phyloP scores from a whole-genome alignment of 2,888 invertebrate species.

The Syrista parreyssii region DNA sequence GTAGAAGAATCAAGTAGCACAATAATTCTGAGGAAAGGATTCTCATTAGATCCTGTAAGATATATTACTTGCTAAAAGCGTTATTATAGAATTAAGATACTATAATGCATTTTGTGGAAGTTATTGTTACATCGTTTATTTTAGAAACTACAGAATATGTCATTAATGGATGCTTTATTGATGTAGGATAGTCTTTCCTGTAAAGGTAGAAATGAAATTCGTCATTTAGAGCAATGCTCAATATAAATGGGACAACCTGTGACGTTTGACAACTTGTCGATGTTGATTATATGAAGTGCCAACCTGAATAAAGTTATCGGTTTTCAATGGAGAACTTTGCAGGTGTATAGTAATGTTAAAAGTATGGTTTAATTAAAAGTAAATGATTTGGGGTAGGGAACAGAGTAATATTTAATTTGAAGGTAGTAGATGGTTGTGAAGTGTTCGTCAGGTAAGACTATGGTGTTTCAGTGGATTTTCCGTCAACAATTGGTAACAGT shows the following conservation, averaged over 20 bases:
- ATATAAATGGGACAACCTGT: slow-evolving; percentile 4
- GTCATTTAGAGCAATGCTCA: not conserved
- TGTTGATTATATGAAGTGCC: slow-evolving; percentile 5
- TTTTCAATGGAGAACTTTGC: not conserved
- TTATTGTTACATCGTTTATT: not conserved
- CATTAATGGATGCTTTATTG: not conserved
- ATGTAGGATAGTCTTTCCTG: not conserved
- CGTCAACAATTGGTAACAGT: slow-evolving; percentile 24
- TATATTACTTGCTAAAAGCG: not conserved
- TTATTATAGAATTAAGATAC: not conserved
- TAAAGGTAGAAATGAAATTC: not conserved
- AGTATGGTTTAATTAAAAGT: no score
- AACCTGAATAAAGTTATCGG: slow-evolving; percentile 15
- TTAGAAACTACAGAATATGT: not conserved
- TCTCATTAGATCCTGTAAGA: not conserved
- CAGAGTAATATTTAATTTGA: not conserved
- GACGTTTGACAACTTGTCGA: slow-evolving; percentile 22
- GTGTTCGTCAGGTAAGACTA: not conserved
- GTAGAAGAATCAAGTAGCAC: not conserved
- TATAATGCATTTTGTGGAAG: not conserved
- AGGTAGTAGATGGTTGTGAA: not conserved
- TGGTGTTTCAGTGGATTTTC: not conserved
- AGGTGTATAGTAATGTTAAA: not conserved
- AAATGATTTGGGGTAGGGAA: not conserved
- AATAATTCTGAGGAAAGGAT: not conserved